A percentile compares a stretch with the other conserved stretches of the same genome.
These are phyloP conservation scores for Microcebus jonahi DNA, from an alignment of 2,113 vertebrate genomes.

Conservation along the genomic window DNA sequence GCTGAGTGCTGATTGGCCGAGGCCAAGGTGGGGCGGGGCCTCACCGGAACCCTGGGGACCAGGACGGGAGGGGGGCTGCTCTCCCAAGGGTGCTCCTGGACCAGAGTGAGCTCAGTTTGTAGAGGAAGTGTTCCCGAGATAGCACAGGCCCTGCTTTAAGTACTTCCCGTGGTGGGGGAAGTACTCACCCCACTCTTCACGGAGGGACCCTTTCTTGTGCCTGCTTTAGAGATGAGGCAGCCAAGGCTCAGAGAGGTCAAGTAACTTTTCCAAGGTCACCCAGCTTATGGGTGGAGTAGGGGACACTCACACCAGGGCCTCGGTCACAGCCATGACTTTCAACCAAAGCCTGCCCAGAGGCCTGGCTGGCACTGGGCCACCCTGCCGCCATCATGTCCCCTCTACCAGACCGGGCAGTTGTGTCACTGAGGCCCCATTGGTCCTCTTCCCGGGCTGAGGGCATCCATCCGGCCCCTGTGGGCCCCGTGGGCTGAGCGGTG, in stretches of 20 bases:
- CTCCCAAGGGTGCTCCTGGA: not conserved
- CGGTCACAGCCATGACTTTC: not conserved
- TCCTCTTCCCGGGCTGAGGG: not conserved
- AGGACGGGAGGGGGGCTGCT: not conserved
- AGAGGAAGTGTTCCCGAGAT: not conserved
- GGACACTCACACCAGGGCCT: not conserved
- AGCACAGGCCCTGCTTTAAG: not conserved
- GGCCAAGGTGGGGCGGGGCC: not conserved
- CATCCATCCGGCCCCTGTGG: rapidly evolving
- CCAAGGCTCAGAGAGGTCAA: not conserved
- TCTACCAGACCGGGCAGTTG: not conserved
- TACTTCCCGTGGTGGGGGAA: too few species aligned
- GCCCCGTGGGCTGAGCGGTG: not conserved
- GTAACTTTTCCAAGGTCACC: not conserved
- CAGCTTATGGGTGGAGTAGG: not conserved
- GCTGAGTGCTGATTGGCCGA: not conserved
- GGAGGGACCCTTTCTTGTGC: not conserved
- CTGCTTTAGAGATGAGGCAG: not conserved
- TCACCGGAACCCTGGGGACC: not conserved
- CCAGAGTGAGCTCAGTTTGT: rapidly evolving
- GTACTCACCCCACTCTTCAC: not conserved
- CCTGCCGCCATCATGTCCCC: not conserved
- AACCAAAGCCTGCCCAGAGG: not conserved
- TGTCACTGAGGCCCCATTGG: rapidly evolving
- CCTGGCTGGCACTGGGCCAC: not conserved